Evolutionary conservation across 37 sponge, comb jelly and placozoan species (phyloP).

Genomic region (Haliclona indistincta): DNA sequence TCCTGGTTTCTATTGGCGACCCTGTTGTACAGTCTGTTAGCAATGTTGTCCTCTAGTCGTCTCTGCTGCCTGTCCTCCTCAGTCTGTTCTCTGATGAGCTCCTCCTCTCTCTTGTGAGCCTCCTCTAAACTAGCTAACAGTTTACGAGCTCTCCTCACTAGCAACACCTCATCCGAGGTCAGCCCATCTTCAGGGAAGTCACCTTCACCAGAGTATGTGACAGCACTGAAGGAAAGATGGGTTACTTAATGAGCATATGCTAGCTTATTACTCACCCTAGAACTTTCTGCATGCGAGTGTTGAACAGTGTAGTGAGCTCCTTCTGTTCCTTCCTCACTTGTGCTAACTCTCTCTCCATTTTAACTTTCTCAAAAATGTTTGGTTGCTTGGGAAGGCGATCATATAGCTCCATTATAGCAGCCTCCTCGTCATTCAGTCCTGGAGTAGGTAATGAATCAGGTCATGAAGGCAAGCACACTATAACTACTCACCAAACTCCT

Average conservation of each 20-base stretch:
- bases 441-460: background rate
- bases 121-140: too few relatives aligned
- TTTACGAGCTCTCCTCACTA: too few relatives aligned
- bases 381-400: background rate
- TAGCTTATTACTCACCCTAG: slow-evolving; percentile 22
- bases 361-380: background rate
- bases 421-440: background rate
- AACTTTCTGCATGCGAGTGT: slow-evolving; percentile 6
- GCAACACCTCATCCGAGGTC: too few relatives aligned
- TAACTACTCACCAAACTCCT: background rate
- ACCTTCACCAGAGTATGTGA: too few relatives aligned
- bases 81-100: background rate
- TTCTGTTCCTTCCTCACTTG: slow-evolving; percentile 17
- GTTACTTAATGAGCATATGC: background rate
- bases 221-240: too few relatives aligned
- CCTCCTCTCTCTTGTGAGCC: background rate
- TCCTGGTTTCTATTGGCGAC: slow-evolving; percentile 40
- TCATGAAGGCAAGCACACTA: background rate
- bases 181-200: too few relatives aligned
- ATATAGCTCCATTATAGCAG: background rate
- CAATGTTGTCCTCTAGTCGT: background rate
- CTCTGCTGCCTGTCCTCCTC: slow-evolving; percentile 13
- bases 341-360: slow-evolving; percentile 3
- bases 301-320: background rate
- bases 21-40: slow-evolving; percentile 34